These are phyloP conservation scores for Chymomyza fuscimana DNA, from an alignment of 2,888 invertebrate species.

Conservation along the genomic window DNA sequence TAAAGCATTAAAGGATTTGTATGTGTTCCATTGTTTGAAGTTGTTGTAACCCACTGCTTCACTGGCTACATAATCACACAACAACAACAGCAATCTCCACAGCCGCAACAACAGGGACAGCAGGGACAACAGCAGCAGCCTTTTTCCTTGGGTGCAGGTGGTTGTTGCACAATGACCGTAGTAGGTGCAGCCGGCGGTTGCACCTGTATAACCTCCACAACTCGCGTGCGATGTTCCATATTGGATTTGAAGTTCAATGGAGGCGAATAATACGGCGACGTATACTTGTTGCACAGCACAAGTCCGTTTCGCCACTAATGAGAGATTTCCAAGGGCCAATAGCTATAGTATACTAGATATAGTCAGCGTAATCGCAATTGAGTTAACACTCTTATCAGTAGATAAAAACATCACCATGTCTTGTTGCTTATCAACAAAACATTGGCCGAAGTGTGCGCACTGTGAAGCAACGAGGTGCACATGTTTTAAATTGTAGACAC, in stretches of 20 bases:
- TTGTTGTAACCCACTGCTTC: background rate
- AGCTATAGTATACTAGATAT: background rate
- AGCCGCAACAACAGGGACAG: constrained; percentile 62
- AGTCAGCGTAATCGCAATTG: background rate
- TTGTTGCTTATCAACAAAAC: background rate
- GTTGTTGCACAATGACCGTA: constrained; percentile 61
- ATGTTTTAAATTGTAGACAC: background rate
- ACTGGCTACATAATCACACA: constrained; percentile 62
- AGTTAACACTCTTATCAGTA: background rate
- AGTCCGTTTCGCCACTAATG: constrained; percentile 21
- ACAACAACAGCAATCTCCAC: constrained; percentile 68
- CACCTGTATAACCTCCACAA: constrained; percentile 60
- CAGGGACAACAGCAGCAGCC: constrained; percentile 62
- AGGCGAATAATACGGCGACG: background rate
- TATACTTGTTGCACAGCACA: constrained; percentile 54
- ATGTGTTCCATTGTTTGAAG: constrained; percentile 40
- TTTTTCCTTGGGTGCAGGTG: constrained; percentile 49
- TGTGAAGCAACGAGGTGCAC: background rate
- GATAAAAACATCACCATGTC: background rate
- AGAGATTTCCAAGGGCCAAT: background rate
- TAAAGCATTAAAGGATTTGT: constrained; percentile 65
- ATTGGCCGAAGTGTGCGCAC: background rate
- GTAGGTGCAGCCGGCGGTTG: constrained; percentile 37
- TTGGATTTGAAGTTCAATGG: background rate
- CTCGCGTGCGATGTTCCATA: constrained; percentile 63